phyloP scores from a whole-genome alignment of 1,140 invertebrate genomes.

The Batillaria attramentaria region DNA sequence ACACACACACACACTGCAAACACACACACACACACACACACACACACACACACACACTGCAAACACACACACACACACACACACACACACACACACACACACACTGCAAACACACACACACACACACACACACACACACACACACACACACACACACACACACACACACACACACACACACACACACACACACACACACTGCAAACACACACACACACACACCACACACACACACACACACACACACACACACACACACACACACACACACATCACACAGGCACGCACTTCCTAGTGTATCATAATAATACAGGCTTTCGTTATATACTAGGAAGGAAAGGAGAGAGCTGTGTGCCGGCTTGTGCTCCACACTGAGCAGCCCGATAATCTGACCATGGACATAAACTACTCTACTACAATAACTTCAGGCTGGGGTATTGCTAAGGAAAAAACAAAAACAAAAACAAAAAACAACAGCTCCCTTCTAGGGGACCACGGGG shows the following conservation, averaged over 20 bases:
- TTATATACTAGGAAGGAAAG: too few species aligned
- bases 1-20: not conserved
- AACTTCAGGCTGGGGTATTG: too few species aligned
- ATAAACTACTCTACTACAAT: too few species aligned
- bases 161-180: not conserved
- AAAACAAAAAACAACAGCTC: too few species aligned
- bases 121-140: not conserved
- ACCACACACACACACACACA: not conserved
- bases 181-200: not conserved
- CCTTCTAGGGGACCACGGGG: too few species aligned
- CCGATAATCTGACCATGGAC: too few species aligned
- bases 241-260: not conserved
- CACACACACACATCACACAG: not conserved
- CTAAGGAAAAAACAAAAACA: too few species aligned
- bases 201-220: not conserved
- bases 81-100: not conserved
- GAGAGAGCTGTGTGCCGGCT: too few species aligned
- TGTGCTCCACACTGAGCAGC: too few species aligned
- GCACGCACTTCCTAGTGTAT: too few species aligned
- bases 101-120: not conserved
- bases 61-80: not conserved
- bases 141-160: not conserved
- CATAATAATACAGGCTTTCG: too few species aligned
- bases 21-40: not conserved
- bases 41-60: not conserved